Conservation (phyloP, 2,888 invertebrate genomes). For the Tetragonisca angustula region DNA sequence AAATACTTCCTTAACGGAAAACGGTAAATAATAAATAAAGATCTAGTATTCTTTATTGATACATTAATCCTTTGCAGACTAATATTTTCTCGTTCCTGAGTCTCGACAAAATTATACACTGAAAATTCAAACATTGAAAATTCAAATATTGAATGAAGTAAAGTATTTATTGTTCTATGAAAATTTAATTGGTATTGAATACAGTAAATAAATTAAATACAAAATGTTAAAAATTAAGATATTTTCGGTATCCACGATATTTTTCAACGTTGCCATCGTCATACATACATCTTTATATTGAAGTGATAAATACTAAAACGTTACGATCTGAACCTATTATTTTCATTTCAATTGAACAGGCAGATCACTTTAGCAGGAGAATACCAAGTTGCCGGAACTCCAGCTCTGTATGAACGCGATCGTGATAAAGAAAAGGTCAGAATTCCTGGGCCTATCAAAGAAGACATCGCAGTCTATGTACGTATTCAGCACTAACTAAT, state of each 20-base stretch:
- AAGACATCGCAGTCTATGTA: slow-evolving; percentile 87
- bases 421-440: slow-evolving; percentile 86
- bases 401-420: slow-evolving; percentile 85
- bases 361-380: slow-evolving; percentile 83
- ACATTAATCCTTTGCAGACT: no score
- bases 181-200: no score
- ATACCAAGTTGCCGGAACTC: slow-evolving; percentile 84
- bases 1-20: slow-evolving; percentile 87
- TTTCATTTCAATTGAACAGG: slow-evolving; percentile 68
- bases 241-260: no score
- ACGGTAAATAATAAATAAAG: slow-evolving; percentile 84
- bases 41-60: background rate
- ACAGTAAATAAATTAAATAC: no score
- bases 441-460: slow-evolving; percentile 87
- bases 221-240: no score
- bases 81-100: no score
- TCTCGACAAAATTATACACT: no score
- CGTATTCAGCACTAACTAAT: slow-evolving; percentile 71
- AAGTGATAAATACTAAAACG: background rate
- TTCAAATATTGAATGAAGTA: no score
- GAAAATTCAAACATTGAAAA: no score
- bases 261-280: no score
- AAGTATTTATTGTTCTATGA: no score
- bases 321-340: slow-evolving; percentile 7
- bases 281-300: background rate